A percentile compares a stretch with the other conserved stretches of the same genome.
These are phyloP conservation scores for Probaryconus sp. DNA, from an alignment of 1,140 invertebrate species.

Conservation along the genomic window DNA sequence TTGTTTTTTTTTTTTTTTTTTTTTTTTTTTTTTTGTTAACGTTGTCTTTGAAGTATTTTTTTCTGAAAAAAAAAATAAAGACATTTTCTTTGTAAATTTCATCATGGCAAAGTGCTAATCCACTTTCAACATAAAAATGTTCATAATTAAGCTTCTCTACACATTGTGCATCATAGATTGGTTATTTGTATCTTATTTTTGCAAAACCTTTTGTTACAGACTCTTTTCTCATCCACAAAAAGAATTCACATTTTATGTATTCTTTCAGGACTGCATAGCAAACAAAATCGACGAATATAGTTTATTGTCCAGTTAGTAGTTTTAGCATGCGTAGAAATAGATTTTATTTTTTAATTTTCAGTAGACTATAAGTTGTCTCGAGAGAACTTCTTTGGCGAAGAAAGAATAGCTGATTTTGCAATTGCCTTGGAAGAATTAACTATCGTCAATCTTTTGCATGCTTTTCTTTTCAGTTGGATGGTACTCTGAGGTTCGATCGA, in stretches of 20 bases:
- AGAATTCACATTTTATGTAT: conserved; percentile 16
- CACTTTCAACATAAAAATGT: conserved; percentile 44
- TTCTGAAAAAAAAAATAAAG: no score
- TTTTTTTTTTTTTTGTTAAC: no score
- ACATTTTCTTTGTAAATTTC: no score
- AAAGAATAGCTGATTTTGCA: conserved; percentile 3
- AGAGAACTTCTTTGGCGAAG: not conserved
- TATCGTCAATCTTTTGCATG: no score
- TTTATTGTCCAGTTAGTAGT: conserved; percentile 37
- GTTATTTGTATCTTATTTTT: conserved; percentile 25
- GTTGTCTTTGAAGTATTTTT: no score
- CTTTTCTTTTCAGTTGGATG: no score
- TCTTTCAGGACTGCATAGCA: conserved; percentile 27
- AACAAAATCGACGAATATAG: conserved; percentile 2
- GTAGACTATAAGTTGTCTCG: conserved; percentile 5
- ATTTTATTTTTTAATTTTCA: conserved; percentile 36
- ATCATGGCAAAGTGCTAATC: conserved; percentile 19
- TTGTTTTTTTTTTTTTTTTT: no score
- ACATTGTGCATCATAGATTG: conserved; percentile 46
- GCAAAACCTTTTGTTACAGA: conserved; percentile 20
- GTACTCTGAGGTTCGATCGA: no score
- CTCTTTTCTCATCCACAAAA: conserved; percentile 2
- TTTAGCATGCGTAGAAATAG: conserved; percentile 56
- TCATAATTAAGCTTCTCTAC: conserved; percentile 45
- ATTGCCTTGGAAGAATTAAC: no score